Evolutionary conservation across 2,888 invertebrate genomes (phyloP).

Genomic region (Conistra vaccinii): DNA sequence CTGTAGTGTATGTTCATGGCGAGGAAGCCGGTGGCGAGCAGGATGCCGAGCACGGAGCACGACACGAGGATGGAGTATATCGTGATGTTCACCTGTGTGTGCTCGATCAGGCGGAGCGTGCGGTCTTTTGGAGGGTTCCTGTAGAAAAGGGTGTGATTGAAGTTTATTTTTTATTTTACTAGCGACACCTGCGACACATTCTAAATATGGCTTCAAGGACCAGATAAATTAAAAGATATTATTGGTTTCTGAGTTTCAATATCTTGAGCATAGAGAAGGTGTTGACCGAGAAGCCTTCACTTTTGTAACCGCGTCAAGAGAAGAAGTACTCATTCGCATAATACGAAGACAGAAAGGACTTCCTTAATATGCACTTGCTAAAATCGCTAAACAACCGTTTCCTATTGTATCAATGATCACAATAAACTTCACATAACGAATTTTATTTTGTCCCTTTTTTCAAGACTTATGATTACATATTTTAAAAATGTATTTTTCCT

Average conservation of each 20-base stretch:
- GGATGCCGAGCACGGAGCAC: constrained; percentile 96
- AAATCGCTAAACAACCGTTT: background rate
- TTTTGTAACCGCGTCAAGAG: background rate
- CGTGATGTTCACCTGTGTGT: constrained; percentile 98
- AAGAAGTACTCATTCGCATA: background rate
- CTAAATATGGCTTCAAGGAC: background rate
- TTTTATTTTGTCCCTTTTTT: no score
- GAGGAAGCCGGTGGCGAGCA: constrained; percentile 97
- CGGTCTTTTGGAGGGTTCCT: constrained; percentile 97
- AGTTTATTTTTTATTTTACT: background rate
- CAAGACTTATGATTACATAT: no score
- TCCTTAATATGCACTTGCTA: background rate
- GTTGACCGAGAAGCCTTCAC: background rate
- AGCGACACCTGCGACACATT: background rate
- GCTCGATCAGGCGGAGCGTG: constrained; percentile 96
- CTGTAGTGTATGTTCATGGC: constrained; percentile 98
- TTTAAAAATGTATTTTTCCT: no score
- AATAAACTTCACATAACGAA: no score
- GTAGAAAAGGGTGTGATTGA: constrained; percentile 32
- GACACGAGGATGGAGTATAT: constrained; percentile 97
- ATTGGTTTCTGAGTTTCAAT: background rate
- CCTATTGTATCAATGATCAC: no score
- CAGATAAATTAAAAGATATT: no score
- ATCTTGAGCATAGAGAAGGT: background rate
- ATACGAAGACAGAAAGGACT: background rate